Base-by-base conservation (phyloP, 2,888 invertebrate genomes). In the Phyto melanocephala region DNA sequence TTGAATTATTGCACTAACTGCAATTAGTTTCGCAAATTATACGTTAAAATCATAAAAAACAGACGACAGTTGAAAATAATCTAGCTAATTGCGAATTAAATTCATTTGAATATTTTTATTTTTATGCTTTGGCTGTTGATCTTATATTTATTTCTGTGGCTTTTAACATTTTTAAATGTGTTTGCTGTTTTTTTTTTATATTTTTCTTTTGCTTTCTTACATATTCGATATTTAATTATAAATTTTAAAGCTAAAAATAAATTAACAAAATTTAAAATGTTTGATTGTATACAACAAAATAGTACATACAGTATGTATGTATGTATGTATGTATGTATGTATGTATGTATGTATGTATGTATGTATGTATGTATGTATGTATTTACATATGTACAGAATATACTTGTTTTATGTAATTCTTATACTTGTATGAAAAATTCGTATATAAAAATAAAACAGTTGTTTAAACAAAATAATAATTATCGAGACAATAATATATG, bases 31-130 rank as follows among this genome's bases (percentile, higher is more conserved):
- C 17, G 22, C 28, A 42, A 74, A 17, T 40, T 37, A 45, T 50
- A 5, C n/a, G 5, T n/a, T 56, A 35, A 56, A 45, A 56, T 13
- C 22, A 15, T 65, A 24, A 35, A 65, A 74, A 65, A 35, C 35
- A 15, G 37, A 35, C 56, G n/a, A 17, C 15, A 54, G 28, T 65
- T n/a, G 65, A 75, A 71, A 65, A 65, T 47, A 60, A 74, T 65
- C 45, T 42, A 54, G 74, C 78, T 78, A 78, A 78, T 81, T 78
- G 62, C 33, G 54, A 71, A 71, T 71, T 76, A 60, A 58, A 45
- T 67, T 70, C 71, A 70, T 75, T 56, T 42, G 67, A 67, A 67
- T 67, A 80, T 54, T 70, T 54, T 70, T 40, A 24, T 45, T 58
- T 63, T 60, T 52, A n/a, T 47, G 2, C 24, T 52, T 33, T 37